Evolutionary conservation across 2,888 invertebrate genomes (phyloP).

Genomic region (Hylaea fasciaria): DNA sequence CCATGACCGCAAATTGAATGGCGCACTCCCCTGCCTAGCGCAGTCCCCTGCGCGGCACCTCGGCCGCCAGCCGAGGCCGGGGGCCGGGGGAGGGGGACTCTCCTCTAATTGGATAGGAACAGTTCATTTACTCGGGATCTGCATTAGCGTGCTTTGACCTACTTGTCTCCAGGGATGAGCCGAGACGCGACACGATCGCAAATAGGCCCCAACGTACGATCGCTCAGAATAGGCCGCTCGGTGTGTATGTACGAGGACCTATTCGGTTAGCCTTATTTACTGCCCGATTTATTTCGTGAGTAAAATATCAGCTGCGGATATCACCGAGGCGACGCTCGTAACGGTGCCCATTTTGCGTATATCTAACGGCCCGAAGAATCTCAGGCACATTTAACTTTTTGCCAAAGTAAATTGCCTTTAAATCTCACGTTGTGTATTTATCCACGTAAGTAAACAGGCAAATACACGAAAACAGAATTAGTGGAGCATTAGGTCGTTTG

Average conservation of each 20-base stretch:
- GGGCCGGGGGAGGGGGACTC: constrained; percentile 18
- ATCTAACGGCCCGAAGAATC: constrained; percentile 10
- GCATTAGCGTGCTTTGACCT: constrained; percentile 29
- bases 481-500: constrained; percentile 32
- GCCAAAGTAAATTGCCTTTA: constrained; percentile 29
- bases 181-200: constrained; percentile 4
- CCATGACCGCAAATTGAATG: constrained; percentile 44
- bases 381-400: constrained; percentile 21
- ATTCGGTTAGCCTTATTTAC: constrained; percentile 13
- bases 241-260: background rate
- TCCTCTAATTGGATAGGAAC: constrained; percentile 41
- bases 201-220: constrained; percentile 8
- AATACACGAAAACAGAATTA: constrained; percentile 34
- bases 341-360: constrained; percentile 13
- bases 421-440: constrained; percentile 33
- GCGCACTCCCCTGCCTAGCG: constrained; percentile 21
- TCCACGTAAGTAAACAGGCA: constrained; percentile 26
- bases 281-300: constrained; percentile 12
- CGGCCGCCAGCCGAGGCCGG: constrained; percentile 9
- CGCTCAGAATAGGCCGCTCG: background rate
- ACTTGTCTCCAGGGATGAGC: constrained; percentile 13
- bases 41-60: constrained; percentile 2
- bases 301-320: constrained; percentile 2
- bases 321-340: constrained; percentile 7
- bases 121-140: constrained; percentile 40